Conservation (phyloP, 2,113 vertebrate genomes). For the Silurus asotus region DNA sequence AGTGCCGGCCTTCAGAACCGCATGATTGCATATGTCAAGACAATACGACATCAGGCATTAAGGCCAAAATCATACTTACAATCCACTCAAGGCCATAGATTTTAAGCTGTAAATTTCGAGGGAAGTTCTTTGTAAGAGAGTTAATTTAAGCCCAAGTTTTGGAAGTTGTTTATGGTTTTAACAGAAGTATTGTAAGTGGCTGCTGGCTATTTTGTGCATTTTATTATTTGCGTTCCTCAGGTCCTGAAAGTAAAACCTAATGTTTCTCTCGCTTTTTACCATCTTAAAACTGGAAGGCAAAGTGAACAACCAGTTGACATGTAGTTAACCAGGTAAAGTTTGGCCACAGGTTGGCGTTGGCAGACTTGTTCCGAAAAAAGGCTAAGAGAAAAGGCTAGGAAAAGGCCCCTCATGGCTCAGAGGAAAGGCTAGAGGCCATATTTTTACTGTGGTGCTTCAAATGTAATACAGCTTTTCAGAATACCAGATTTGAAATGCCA, state of each 20-base stretch:
- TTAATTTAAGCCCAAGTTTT: background rate
- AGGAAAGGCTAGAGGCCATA: background rate
- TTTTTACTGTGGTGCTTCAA: background rate
- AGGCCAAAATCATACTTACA: background rate
- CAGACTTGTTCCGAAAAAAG: background rate
- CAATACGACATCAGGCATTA: background rate
- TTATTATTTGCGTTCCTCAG: slow-evolving; percentile 21
- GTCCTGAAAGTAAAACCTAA: slow-evolving; percentile 29
- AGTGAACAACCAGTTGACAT: background rate
- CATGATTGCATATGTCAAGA: background rate
- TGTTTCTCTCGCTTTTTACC: slow-evolving; percentile 16
- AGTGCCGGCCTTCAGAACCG: background rate
- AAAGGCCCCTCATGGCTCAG: too few species aligned
- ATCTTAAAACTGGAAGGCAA: slow-evolving; percentile 12
- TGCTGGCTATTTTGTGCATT: slow-evolving; percentile 37
- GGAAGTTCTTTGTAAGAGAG: background rate
- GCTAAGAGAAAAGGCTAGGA: background rate
- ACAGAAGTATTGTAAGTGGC: slow-evolving; percentile 34
- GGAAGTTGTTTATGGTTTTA: slow-evolving; percentile 33
- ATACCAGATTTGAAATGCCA: background rate
- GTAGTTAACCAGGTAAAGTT: slow-evolving; percentile 2
- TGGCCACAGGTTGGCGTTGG: background rate
- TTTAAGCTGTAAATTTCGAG: background rate
- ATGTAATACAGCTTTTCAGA: background rate
- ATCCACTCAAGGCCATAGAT: background rate